Conservation (phyloP, 1,140 invertebrate genomes). For the Macrobrachium nipponense region DNA sequence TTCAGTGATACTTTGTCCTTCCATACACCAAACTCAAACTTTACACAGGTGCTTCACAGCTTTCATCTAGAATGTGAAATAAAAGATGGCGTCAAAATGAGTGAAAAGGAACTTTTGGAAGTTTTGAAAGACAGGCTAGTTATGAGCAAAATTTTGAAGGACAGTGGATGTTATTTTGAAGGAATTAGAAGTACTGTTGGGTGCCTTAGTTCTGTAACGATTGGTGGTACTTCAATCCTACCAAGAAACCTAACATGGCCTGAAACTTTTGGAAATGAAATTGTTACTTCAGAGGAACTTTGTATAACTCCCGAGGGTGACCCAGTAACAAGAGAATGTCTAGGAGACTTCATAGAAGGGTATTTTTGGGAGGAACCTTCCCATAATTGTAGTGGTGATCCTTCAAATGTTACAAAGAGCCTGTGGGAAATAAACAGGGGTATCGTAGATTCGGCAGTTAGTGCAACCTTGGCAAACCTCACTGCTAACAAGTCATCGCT, state of each 20-base stretch:
- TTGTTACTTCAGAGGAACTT: constrained; percentile 48
- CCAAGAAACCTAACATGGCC: constrained; percentile 44
- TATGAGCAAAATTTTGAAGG: neutral
- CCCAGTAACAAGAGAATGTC: constrained; percentile 53
- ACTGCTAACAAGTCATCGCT: constrained; percentile 28
- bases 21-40: neutral
- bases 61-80: constrained; percentile 37
- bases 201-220: constrained; percentile 22
- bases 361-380: constrained; percentile 45
- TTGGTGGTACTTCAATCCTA: neutral
- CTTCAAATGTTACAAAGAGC: constrained; percentile 31
- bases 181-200: constrained; percentile 36
- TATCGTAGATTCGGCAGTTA: neutral
- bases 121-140: neutral
- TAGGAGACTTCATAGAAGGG: constrained; percentile 52
- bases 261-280: constrained; percentile 4
- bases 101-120: constrained; percentile 13
- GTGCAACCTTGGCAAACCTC: neutral
- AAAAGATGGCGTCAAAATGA: neutral
- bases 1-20: constrained; percentile 23
- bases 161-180: neutral
- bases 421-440: constrained; percentile 39
- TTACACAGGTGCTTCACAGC: constrained; percentile 8
- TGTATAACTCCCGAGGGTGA: constrained; percentile 51
- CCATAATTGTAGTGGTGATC: constrained; percentile 32